A percentile compares a stretch with the other conserved stretches of the same genome.
These are phyloP conservation scores for Zelleria hepariella DNA, from an alignment of 2,888 invertebrate genomes.

Conservation along the genomic window DNA sequence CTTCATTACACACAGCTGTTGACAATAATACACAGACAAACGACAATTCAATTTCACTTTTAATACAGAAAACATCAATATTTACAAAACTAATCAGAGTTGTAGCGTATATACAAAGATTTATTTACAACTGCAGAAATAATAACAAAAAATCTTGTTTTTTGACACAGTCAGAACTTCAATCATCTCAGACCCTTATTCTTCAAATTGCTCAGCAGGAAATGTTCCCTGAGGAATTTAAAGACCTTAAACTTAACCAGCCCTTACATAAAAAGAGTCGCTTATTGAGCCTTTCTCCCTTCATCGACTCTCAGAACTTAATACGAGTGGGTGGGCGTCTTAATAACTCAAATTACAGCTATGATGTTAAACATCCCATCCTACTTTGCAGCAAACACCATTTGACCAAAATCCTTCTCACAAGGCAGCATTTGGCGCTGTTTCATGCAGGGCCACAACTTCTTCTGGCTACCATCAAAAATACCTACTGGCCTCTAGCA, in stretches of 20 bases:
- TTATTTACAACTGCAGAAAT: not conserved
- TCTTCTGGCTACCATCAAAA: not conserved
- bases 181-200: not conserved
- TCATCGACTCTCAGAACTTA: not conserved
- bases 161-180: not conserved
- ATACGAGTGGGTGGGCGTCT: conserved; percentile 4
- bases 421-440: not conserved
- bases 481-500: not conserved
- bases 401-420: not conserved
- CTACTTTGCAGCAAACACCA: not conserved
- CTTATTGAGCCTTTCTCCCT: not conserved
- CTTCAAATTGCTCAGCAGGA: not conserved
- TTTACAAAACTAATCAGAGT: not conserved
- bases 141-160: not conserved
- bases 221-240: not conserved
- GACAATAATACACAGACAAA: not conserved
- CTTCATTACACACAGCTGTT: not conserved
- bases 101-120: not conserved
- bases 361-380: not conserved
- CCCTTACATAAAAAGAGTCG: not conserved
- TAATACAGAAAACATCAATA: not conserved
- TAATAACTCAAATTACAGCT: not conserved
- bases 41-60: not conserved
- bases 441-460: conserved; percentile 2
- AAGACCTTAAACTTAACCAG: not conserved